Conservation (phyloP, 2,113 vertebrate species). For the Sminthopsis crassicaudata region DNA sequence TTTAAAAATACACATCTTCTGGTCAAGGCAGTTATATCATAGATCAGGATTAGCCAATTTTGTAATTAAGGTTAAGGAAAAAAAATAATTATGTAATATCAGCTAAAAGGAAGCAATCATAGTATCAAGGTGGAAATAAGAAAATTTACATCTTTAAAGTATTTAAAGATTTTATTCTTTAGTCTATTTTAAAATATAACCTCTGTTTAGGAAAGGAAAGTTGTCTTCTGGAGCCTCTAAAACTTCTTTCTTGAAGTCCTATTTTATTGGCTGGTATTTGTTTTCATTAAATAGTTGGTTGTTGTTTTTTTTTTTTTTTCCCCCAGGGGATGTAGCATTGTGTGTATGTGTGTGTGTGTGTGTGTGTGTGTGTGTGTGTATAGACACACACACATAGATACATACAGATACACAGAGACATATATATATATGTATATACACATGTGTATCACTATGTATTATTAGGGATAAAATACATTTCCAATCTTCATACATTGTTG, state of each 20-base stretch:
- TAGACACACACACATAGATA: no score
- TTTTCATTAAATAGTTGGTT: slow-evolving; percentile 43
- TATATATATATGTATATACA: no score
- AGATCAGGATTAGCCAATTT: slow-evolving; percentile 1
- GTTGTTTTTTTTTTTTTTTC: no score
- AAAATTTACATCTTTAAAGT: not conserved
- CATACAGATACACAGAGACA: no score
- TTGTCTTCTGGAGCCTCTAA: slow-evolving; percentile 23
- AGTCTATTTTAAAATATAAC: not conserved
- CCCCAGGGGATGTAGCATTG: not conserved
- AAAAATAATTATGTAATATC: not conserved
- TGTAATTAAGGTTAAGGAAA: not conserved
- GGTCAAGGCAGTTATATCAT: not conserved
- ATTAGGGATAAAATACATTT: not conserved
- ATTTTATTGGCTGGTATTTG: not conserved
- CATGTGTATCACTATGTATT: not conserved
- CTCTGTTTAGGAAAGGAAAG: slow-evolving; percentile 26
- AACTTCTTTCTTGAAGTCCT: slow-evolving; percentile 41
- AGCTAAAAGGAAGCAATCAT: slow-evolving; percentile 19
- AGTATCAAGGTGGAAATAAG: slow-evolving; percentile 3
- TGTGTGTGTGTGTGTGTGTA: no score
- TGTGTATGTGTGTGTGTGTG: no score
- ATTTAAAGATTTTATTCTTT: not conserved
- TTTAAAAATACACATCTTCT: not conserved
- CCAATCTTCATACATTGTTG: not conserved